These are phyloP conservation scores for Ophion obscuratus DNA, from an alignment of 2,888 invertebrate genomes.

Conservation along the genomic window DNA sequence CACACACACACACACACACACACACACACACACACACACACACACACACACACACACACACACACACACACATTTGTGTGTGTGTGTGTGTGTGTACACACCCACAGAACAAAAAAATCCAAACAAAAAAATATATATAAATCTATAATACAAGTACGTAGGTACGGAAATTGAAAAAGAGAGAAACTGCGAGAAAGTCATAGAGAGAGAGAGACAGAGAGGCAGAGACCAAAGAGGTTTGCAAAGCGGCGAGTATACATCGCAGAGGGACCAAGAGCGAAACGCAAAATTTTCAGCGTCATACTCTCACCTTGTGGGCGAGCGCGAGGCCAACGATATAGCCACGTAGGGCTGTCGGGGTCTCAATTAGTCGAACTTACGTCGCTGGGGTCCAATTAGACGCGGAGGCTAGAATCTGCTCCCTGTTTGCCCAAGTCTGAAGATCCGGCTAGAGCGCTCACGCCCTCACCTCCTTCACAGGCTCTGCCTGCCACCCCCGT, in stretches of 20 bases:
- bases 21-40: too few species aligned
- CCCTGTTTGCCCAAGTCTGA: slow-evolving; percentile 83
- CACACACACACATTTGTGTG: too few species aligned
- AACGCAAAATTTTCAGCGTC: slow-evolving; percentile 66
- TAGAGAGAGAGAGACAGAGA: neutral
- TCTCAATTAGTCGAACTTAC: slow-evolving; percentile 84
- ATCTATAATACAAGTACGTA: too few species aligned
- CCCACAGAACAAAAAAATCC: too few species aligned
- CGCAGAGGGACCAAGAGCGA: slow-evolving; percentile 72
- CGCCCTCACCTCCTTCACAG: slow-evolving; percentile 16
- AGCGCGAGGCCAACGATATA: slow-evolving; percentile 30
- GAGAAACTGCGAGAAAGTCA: slow-evolving; percentile 6
- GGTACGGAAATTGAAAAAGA: neutral
- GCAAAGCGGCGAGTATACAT: slow-evolving; percentile 60
- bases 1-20: too few species aligned
- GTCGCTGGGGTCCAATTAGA: slow-evolving; percentile 84
- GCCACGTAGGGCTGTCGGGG: slow-evolving; percentile 73
- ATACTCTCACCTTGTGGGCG: slow-evolving; percentile 70
- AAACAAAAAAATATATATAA: too few species aligned
- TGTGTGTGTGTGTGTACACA: too few species aligned
- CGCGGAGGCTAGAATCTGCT: slow-evolving; percentile 77
- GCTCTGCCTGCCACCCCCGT: neutral
- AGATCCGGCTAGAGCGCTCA: slow-evolving; percentile 69
- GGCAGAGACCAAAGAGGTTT: slow-evolving; percentile 33
- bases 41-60: too few species aligned